phyloP scores from a whole-genome alignment of 1,140 invertebrate genomes.

The Venustaconcha ellipsiformis region DNA sequence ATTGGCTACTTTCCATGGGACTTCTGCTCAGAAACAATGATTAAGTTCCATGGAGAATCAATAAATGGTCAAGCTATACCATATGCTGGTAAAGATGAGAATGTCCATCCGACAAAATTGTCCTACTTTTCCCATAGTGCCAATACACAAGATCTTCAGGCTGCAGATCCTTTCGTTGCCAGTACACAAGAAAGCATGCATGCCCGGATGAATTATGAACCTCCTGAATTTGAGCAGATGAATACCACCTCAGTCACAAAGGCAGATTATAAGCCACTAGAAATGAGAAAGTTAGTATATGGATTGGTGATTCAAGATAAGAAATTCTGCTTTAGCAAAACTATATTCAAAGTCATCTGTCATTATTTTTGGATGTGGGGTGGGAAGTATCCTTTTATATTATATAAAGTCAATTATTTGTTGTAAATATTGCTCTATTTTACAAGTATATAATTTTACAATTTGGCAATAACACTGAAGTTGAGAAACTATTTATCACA shows the following conservation, averaged over 20 bases:
- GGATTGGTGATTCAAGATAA: too few relatives aligned
- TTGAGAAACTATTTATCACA: too few relatives aligned
- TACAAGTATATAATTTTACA: too few relatives aligned
- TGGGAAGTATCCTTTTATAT: too few relatives aligned
- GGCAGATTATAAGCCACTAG: conserved; percentile 42
- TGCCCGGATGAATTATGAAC: conserved; percentile 31
- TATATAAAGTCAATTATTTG: too few relatives aligned
- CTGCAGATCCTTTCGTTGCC: conserved; percentile 40
- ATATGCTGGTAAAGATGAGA: conserved; percentile 42
- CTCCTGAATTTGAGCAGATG: conserved; percentile 21
- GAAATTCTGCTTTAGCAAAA: too few relatives aligned
- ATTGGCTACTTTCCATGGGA: conserved; percentile 46
- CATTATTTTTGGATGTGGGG: too few relatives aligned
- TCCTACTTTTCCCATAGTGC: conserved; percentile 38
- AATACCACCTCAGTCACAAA: conserved; percentile 51
- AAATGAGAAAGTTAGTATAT: conserved; percentile 36
- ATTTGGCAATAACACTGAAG: too few relatives aligned
- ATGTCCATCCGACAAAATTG: conserved; percentile 27
- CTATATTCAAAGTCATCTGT: too few relatives aligned
- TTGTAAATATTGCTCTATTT: too few relatives aligned
- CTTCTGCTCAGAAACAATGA: conserved; percentile 37
- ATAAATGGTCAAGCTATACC: conserved; percentile 37
- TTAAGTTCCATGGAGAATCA: conserved; percentile 39
- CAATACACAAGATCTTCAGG: conserved; percentile 44
- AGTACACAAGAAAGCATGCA: conserved; percentile 39